phyloP scores from a whole-genome alignment of 2,797 vertebrate genomes.

The Cygnus olor region DNA sequence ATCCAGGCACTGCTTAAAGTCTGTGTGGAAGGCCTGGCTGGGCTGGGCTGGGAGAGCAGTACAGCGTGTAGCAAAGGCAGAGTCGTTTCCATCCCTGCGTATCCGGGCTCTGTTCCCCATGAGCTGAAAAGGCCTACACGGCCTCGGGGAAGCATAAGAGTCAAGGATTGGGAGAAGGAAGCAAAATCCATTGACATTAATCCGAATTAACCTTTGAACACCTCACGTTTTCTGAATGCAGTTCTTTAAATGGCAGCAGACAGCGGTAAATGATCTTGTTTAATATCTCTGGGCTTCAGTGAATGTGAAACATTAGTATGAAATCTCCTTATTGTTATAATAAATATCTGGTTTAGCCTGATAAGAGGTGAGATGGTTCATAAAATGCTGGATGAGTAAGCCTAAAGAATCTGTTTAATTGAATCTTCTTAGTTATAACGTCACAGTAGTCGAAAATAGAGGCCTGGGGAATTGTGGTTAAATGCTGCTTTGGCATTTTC shows the following conservation, averaged over 20 bases:
- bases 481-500: conserved; percentile 56
- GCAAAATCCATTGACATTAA: conserved; percentile 53
- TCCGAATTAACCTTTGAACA: conserved; percentile 61
- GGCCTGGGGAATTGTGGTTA: conserved; percentile 63
- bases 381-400: conserved; percentile 72
- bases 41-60: not conserved
- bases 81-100: fast-evolving
- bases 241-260: conserved; percentile 51
- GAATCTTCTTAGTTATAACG: conserved; percentile 68
- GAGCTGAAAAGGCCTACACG: not conserved
- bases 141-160: not conserved
- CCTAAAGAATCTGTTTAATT: conserved; percentile 74
- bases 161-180: conserved; percentile 32
- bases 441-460: conserved; percentile 54
- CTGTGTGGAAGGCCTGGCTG: not conserved
- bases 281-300: conserved; percentile 54
- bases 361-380: conserved; percentile 73
- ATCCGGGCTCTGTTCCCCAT: not conserved
- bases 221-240: conserved; percentile 47
- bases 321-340: conserved; percentile 70
- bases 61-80: not conserved
- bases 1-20: not conserved
- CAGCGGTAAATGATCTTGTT: conserved; percentile 50
- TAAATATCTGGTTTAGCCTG: conserved; percentile 74
- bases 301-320: conserved; percentile 58